phyloP scores from a whole-genome alignment of 2,888 invertebrate genomes.

The Meta bourneti region DNA sequence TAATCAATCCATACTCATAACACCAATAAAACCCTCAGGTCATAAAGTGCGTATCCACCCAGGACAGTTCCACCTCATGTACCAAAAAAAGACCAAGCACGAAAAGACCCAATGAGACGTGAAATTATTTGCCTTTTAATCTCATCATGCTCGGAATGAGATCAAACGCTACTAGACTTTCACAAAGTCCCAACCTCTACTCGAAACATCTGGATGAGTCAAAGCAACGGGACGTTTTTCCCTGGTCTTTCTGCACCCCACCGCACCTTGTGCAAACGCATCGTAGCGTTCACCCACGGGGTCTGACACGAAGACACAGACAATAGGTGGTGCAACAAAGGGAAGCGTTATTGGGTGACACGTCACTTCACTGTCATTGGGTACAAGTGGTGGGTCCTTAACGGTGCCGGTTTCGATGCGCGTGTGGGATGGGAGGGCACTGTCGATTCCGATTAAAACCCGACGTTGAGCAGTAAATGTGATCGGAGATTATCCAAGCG shows the following conservation, averaged over 20 bases:
- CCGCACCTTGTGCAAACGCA: conserved; percentile 4
- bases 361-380: conserved; percentile 59
- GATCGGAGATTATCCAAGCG: conserved; percentile 43
- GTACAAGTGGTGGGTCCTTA: conserved; percentile 29
- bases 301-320: conserved; percentile 41
- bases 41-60: not conserved
- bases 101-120: conserved; percentile 23
- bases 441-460: conserved; percentile 62
- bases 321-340: conserved; percentile 58
- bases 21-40: not conserved
- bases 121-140: conserved; percentile 57
- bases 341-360: conserved; percentile 59
- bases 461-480: conserved; percentile 31
- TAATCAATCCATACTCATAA: not conserved
- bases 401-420: conserved; percentile 50
- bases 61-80: not conserved
- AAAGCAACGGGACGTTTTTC: not conserved
- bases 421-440: conserved; percentile 1
- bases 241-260: not conserved
- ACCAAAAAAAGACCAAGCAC: not conserved
- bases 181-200: not conserved
- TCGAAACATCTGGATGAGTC: conserved; percentile 45
- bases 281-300: conserved; percentile 27
- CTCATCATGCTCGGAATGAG: conserved; percentile 20
- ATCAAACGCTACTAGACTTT: not conserved